Percentiles rank a stretch among this genome's conserved stretches.
Conservation (phyloP, 2,888 invertebrate genomes). For the Herminia tarsipennalis region DNA sequence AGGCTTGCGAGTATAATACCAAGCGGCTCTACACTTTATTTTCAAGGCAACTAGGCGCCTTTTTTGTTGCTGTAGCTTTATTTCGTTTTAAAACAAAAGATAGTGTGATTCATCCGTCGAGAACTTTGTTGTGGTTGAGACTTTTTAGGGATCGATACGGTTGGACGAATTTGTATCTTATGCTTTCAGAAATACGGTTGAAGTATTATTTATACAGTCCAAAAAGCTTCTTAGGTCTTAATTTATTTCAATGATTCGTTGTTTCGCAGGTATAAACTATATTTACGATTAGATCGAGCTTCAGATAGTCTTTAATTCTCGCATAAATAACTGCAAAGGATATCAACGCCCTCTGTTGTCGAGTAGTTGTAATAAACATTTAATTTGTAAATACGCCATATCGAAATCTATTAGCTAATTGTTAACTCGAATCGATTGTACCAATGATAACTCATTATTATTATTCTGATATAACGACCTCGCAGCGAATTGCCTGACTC, state of each 20-base stretch:
- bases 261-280: conserved; percentile 13
- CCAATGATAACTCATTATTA: conserved; percentile 66
- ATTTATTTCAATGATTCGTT: conserved; percentile 12
- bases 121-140: conserved; percentile 49
- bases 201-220: background rate
- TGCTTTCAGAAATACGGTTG: conserved; percentile 2
- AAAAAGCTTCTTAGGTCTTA: conserved; percentile 23
- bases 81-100: conserved; percentile 61
- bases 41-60: conserved; percentile 16
- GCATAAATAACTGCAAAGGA: conserved; percentile 8
- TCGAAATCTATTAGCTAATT: conserved; percentile 74
- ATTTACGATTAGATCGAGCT: conserved; percentile 8
- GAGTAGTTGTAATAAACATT: conserved; percentile 45
- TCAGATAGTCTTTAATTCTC: conserved; percentile 4
- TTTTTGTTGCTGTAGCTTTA: conserved; percentile 14
- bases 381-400: conserved; percentile 17
- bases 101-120: conserved; percentile 61
- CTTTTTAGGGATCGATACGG: conserved; percentile 36
- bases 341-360: conserved; percentile 56
- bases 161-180: conserved; percentile 24
- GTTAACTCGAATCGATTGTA: conserved; percentile 55
- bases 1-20: conserved; percentile 13
- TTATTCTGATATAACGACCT: conserved; percentile 65
- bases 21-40: conserved; percentile 37
- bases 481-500: conserved; percentile 75